Conservation (phyloP, 1,140 invertebrate species). For the Helicorthomorpha holstii region DNA sequence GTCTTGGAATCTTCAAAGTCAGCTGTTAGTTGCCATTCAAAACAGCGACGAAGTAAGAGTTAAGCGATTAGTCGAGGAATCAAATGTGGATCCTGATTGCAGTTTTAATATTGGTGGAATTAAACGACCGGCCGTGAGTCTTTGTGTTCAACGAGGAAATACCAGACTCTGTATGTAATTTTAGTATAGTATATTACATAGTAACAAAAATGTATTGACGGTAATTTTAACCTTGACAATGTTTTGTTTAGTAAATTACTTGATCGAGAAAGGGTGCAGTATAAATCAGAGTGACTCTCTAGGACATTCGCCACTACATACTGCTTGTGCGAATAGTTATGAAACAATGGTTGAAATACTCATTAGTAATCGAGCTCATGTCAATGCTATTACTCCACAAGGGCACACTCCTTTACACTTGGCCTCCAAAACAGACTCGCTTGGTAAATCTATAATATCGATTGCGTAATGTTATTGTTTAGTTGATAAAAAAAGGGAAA, state of each 20-base stretch:
- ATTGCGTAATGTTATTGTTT: no score
- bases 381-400: constrained; percentile 12
- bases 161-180: background rate
- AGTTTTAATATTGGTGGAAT: constrained; percentile 19
- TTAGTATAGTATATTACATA: no score
- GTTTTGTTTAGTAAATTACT: constrained; percentile 12
- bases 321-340: constrained; percentile 16
- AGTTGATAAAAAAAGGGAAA: no score
- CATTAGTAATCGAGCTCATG: constrained; percentile 12
- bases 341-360: constrained; percentile 14
- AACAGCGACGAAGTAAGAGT: constrained; percentile 14
- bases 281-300: constrained; percentile 18
- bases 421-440: constrained; percentile 11
- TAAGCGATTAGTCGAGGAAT: constrained; percentile 13
- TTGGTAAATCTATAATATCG: constrained; percentile 7
- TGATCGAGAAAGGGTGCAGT: constrained; percentile 16
- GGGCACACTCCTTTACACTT: constrained; percentile 15
- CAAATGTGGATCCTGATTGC: constrained; percentile 17
- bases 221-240: no score
- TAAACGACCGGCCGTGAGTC: constrained; percentile 18
- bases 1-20: constrained; percentile 17
- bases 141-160: constrained; percentile 19
- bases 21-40: constrained; percentile 19
- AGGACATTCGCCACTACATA: constrained; percentile 17
- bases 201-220: no score